Base-by-base conservation (phyloP, 1,140 invertebrate genomes). In the Bombyx mori region DNA sequence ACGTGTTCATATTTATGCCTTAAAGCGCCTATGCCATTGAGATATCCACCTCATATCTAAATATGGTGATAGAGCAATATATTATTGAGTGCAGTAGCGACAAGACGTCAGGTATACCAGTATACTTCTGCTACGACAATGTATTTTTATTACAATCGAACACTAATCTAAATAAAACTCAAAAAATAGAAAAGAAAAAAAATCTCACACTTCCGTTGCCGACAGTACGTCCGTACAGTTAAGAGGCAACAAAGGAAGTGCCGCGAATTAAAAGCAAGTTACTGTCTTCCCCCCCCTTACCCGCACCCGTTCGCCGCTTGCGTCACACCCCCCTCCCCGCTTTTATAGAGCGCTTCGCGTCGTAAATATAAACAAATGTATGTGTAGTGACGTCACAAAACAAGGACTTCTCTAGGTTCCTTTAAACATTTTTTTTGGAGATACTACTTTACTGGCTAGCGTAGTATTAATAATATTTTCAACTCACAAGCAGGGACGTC, bases 251-350 rank as follows among this genome's bases (percentile, higher is more conserved):
- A 60, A 69, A 61, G 62, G 66, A 59, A 67, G 71, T 56, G 60
- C 56, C 64, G 63, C 67, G 69, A 74, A 75, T 75, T 75, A 72
- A 71, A 70, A 65, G 66, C 66, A 60, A 69, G 57, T 63, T 63
- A 62, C 54, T 56, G 52, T 60, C 62, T 51, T 26, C 8, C 57
- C 18, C 35, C 57, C 47, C 44, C 26, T 2, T n/a, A 53, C 56
- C 22, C 44, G 42, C 54, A 51, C 49, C 47, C 12, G 8, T 50
- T 9, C 48, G n/a, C 44, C 56, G 44, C 44, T 10, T 22, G 8
- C 53, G 26, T 52, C 47, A 35, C 54, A 52, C 47, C 62, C 58
- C 53, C 46, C 44, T 62, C 8, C n/a, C 3, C 8, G 18, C 8
- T 9, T 51, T 26, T 26, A 26, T 8, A 45, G 26, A 35, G 26